A percentile compares a stretch with the other conserved stretches of the same genome.
Conservation (phyloP, 1,140 invertebrate species). For the Drosophila pallidifrons region DNA sequence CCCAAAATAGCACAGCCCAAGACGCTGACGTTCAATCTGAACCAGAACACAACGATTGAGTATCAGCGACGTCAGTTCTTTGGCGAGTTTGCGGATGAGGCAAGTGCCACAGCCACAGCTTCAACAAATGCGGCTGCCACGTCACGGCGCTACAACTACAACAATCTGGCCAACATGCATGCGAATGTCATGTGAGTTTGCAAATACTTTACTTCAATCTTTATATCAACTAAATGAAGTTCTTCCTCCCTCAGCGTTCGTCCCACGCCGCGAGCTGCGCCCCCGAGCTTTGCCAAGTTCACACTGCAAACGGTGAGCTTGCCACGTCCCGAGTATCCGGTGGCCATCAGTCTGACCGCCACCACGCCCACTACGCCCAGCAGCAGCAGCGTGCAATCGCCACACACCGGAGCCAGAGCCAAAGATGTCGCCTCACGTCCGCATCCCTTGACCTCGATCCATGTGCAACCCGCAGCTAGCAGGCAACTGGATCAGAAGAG, state of each 20-base stretch:
- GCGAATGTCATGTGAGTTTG: conserved; percentile 84
- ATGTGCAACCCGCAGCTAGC: conserved; percentile 44
- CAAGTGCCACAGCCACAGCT: conserved; percentile 30
- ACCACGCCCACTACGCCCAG: conserved; percentile 79
- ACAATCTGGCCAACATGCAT: conserved; percentile 80
- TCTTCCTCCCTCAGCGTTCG: conserved; percentile 55
- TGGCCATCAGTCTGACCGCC: conserved; percentile 85
- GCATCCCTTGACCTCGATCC: conserved; percentile 71
- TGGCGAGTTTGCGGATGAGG: conserved; percentile 67
- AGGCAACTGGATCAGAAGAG: conserved; percentile 88
- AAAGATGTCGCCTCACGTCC: conserved; percentile 53
- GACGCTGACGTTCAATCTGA: conserved; percentile 82
- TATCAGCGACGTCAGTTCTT: conserved; percentile 83
- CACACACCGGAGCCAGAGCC: conserved; percentile 53
- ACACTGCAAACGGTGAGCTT: conserved; percentile 90
- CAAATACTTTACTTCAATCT: background rate
- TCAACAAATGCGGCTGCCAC: conserved; percentile 27
- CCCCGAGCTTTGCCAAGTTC: conserved; percentile 86
- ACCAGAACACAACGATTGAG: conserved; percentile 83
- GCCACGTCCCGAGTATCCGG: conserved; percentile 90
- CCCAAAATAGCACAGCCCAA: conserved; percentile 83
- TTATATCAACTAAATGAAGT: too few species aligned
- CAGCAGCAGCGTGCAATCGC: conserved; percentile 72
- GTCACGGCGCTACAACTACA: conserved; percentile 67
- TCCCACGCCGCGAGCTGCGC: conserved; percentile 68